phyloP scores from a whole-genome alignment of 1,140 invertebrate genomes.

The Cheumatopsyche charites region DNA sequence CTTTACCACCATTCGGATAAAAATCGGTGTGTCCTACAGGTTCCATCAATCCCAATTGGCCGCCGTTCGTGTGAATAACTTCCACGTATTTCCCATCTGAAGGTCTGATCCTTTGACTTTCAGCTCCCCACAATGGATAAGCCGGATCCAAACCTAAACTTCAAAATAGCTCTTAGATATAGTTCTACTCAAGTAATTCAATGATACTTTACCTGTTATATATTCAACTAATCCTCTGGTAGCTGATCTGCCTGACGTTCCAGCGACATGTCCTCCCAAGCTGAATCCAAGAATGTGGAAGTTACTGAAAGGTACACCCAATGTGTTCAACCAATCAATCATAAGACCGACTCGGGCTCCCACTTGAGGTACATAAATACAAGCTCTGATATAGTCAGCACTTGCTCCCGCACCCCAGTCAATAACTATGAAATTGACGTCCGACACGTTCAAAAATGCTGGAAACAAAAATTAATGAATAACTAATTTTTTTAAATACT shows the following conservation, averaged over 20 bases:
- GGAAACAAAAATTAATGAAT: background rate
- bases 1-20: conserved; percentile 64
- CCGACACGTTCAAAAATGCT: conserved; percentile 4
- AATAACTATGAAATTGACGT: conserved; percentile 12
- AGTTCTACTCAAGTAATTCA: background rate
- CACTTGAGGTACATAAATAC: conserved; percentile 13
- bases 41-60: conserved; percentile 54
- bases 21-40: conserved; percentile 61
- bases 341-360: background rate
- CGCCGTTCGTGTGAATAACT: conserved; percentile 67
- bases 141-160: conserved; percentile 73
- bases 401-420: conserved; percentile 9
- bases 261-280: conserved; percentile 25
- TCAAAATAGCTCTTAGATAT: conserved; percentile 28
- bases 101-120: conserved; percentile 50
- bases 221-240: conserved; percentile 6
- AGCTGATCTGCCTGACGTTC: background rate
- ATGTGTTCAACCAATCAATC: conserved; percentile 13
- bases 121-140: conserved; percentile 59
- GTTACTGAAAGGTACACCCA: background rate
- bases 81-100: conserved; percentile 66
- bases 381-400: conserved; percentile 2
- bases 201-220: conserved; percentile 1
- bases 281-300: conserved; percentile 12
- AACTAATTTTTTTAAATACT: conserved; percentile 38